phyloP scores from a whole-genome alignment of 2,888 invertebrate genomes.

The Drosophila algonquin region DNA sequence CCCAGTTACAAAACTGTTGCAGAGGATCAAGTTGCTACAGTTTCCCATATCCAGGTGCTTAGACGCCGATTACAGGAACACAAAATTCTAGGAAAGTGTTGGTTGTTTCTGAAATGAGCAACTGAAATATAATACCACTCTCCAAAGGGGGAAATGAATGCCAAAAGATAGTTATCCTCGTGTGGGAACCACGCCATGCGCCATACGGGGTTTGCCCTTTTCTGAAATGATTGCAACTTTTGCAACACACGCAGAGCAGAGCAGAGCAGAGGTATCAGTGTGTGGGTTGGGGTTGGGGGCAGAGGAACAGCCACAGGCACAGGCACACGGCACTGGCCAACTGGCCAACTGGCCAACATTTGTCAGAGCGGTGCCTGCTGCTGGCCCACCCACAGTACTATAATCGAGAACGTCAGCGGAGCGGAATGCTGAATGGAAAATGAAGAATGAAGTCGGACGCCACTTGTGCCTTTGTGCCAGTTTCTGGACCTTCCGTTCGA shows the following conservation, averaged over 20 bases:
- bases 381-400: background rate
- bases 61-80: background rate
- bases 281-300: too few relatives aligned
- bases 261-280: too few relatives aligned
- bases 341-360: background rate
- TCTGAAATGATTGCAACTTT: background rate
- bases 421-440: background rate
- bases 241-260: too few relatives aligned
- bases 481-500: slow-evolving; percentile 23
- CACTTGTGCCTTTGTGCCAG: slow-evolving; percentile 4
- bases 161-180: background rate
- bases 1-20: too few relatives aligned
- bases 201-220: background rate
- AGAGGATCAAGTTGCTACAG: too few relatives aligned
- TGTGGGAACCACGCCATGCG: background rate
- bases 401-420: background rate
- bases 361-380: background rate
- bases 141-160: background rate
- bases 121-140: background rate
- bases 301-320: too few relatives aligned
- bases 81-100: background rate
- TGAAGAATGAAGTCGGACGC: background rate
- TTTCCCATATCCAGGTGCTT: background rate
- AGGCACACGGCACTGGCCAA: too few relatives aligned
- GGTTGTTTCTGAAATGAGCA: background rate